Evolutionary conservation across 2,113 vertebrate genomes (phyloP), one percentile per base, ranked within the genome.

Genomic region (Cardinalis cardinalis): DNA sequence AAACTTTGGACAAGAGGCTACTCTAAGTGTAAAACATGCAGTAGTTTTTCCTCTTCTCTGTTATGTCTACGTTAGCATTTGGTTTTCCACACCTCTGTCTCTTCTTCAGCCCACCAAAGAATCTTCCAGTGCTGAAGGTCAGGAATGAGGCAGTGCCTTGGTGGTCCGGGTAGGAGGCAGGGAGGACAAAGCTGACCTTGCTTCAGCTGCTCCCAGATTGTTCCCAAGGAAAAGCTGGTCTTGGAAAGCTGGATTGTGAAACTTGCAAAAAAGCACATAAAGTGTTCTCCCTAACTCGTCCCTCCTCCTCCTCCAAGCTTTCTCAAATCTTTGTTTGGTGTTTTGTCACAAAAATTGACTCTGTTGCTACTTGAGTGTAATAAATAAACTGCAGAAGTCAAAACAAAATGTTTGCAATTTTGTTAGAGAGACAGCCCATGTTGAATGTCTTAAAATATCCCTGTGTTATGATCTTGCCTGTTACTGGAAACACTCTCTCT

Each of bases 91-190:
- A 40, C 18, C 4, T 9, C 4, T 51, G 83, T 76, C 32, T 93
- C 31, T 61, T 24, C 44, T 78, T 72, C 70, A 92, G 84, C 59
- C 88, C 87, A 66, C 80, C 77, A 70, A 70, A 53, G 81, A 82
- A 82, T 79, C 38, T 82, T 79, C 13, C 16, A 7, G 6, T 53
- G 32, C 89, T 53, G 79, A 40, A 81, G 89, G 91, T 91, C 95
- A 91, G 72, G 46, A 41, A 0, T 25, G 52, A 88, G 91, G 75
- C 93, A 96, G 56, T 53, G 93, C 73, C 82, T 91, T 96, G 95
- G 96, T 96, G 96, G 95, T 94, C 95, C 91, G 91, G 91, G 92
- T 95, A 94, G 94, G 92, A 95, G 89, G 91, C 65, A 44, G 64
- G 53, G 55, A 74, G 56, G 86, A 70, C 66, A 70, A 34, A 71